Evolutionary conservation across 2,113 vertebrate genomes (phyloP).

Genomic region (Eupsittula cactorum): DNA sequence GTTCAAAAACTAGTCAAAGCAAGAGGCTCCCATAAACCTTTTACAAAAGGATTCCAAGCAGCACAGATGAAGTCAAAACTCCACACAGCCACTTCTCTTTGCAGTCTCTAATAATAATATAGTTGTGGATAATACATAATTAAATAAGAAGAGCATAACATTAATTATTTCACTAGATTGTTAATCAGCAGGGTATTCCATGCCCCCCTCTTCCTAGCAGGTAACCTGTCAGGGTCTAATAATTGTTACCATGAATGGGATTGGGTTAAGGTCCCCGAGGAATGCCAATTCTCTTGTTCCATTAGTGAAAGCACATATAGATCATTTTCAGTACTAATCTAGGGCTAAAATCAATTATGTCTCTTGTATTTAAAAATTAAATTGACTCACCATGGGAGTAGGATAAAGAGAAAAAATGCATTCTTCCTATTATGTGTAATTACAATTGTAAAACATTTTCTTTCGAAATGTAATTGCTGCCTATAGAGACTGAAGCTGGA

Average conservation of each 20-base stretch:
- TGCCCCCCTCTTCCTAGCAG: constrained; percentile 49
- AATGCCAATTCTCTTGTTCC: constrained; percentile 81
- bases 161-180: constrained; percentile 81
- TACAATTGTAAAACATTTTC: constrained; percentile 86
- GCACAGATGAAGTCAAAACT: constrained; percentile 2
- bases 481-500: constrained; percentile 74
- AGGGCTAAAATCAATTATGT: constrained; percentile 85
- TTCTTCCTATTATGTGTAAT: constrained; percentile 84
- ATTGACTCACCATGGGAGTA: constrained; percentile 82
- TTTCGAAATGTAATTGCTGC: constrained; percentile 81
- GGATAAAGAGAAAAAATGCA: constrained; percentile 81
- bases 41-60: constrained; percentile 6
- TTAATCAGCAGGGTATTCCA: constrained; percentile 79
- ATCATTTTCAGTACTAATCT: constrained; percentile 83
- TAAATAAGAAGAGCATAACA: constrained; percentile 78
- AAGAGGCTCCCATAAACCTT: neutral
- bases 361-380: constrained; percentile 87
- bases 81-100: constrained; percentile 54
- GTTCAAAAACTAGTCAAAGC: neutral
- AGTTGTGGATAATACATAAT: constrained; percentile 80
- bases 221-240: constrained; percentile 79
- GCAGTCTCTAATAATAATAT: constrained; percentile 71
- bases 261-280: constrained; percentile 77
- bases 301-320: constrained; percentile 81
- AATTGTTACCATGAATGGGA: constrained; percentile 76